These are phyloP conservation scores for Cydia pomonella DNA, from an alignment of 1,140 invertebrate species.

Conservation along the genomic window DNA sequence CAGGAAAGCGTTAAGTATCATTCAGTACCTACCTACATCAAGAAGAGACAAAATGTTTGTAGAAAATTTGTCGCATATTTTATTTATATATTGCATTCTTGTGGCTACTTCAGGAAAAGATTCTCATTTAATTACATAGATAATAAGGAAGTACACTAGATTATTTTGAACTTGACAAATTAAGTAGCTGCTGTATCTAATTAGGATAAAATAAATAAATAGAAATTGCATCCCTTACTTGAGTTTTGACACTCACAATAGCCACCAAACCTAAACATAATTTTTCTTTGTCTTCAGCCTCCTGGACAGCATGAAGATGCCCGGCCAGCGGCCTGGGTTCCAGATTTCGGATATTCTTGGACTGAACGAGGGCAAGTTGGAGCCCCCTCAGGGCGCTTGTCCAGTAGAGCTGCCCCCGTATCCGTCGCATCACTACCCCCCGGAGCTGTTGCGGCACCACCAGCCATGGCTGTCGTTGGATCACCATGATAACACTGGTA, in stretches of 20 bases:
- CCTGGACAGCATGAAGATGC: conserved; percentile 85
- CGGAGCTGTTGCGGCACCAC: conserved; percentile 71
- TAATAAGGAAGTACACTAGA: no score
- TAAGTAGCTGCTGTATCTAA: no score
- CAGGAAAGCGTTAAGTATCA: no score
- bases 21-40: no score
- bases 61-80: no score
- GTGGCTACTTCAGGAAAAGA: no score
- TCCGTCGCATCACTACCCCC: conserved; percentile 62
- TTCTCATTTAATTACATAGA: no score
- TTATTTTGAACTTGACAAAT: no score
- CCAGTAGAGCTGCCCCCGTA: conserved; percentile 61
- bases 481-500: conserved; percentile 66
- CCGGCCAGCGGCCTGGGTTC: conserved; percentile 84
- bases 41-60: no score
- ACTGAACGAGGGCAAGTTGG: conserved; percentile 77
- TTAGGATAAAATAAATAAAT: no score
- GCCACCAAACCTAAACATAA: background rate
- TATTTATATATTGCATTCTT: no score
- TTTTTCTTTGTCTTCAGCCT: conserved; percentile 73
- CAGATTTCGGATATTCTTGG: conserved; percentile 89
- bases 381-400: conserved; percentile 48
- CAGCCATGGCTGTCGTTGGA: conserved; percentile 73
- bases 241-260: background rate
- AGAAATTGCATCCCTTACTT: no score